Percentiles rank a stretch among this genome's conserved stretches.
Evolutionary conservation across 1,140 invertebrate species (phyloP).

Genomic region (Cydia pomonella): DNA sequence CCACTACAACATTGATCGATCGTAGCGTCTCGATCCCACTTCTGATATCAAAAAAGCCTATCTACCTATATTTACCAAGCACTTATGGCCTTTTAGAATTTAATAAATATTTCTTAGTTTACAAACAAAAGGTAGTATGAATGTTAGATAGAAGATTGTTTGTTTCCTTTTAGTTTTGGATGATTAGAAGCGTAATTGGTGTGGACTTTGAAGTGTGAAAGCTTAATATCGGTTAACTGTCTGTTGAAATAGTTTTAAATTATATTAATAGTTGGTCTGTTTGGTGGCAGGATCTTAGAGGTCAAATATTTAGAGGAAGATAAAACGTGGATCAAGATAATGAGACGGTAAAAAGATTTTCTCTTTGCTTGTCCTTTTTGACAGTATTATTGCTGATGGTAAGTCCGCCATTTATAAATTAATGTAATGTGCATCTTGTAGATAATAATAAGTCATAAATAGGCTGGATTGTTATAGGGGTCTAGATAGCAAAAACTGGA

Average conservation of each 20-base stretch:
- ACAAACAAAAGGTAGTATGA: neutral
- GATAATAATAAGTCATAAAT: too few species aligned
- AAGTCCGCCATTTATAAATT: too few species aligned
- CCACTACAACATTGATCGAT: constrained; percentile 24
- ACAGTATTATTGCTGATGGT: too few species aligned
- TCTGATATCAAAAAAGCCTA: neutral
- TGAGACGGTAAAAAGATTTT: too few species aligned
- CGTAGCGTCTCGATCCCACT: neutral
- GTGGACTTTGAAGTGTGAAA: constrained; percentile 9
- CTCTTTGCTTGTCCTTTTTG: too few species aligned
- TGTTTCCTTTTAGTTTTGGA: neutral
- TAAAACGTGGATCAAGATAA: neutral
- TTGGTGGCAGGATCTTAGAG: neutral
- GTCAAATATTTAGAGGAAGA: neutral
- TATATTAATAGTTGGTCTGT: constrained; percentile 5
- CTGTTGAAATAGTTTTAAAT: constrained; percentile 4
- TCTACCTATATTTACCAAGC: neutral
- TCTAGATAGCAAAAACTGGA: too few species aligned
- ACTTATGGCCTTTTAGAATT: neutral
- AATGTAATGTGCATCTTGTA: too few species aligned
- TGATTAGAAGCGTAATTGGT: neutral
- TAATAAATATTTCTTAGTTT: neutral
- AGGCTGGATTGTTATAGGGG: too few species aligned
- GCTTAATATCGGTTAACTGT: constrained; percentile 14
- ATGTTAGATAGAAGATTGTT: neutral